phyloP scores from a whole-genome alignment of 2,797 vertebrate genomes.

The Manis javanica region DNA sequence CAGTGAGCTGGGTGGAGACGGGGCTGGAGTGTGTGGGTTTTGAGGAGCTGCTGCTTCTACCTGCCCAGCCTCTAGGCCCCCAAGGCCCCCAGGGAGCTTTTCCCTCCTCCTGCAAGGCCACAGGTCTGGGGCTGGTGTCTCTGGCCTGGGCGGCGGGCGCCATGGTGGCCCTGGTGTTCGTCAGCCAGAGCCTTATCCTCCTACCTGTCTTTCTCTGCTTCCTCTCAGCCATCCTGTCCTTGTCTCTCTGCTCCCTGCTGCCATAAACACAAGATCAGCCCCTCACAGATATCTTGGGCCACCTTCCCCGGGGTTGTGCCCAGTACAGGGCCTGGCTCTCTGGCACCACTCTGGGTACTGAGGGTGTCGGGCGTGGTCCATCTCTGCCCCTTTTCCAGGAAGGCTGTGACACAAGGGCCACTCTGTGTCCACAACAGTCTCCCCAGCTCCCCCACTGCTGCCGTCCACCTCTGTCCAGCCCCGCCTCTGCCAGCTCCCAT shows the following conservation, averaged over 20 bases:
- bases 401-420: background rate
- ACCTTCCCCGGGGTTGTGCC: background rate
- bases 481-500: background rate
- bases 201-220: conserved; percentile 87
- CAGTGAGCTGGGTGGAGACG: no score
- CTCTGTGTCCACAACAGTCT: background rate
- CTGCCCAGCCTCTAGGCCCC: background rate
- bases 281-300: conserved; percentile 84
- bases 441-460: no score
- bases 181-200: conserved; percentile 76
- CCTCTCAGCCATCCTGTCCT: conserved; percentile 72
- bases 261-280: conserved; percentile 86
- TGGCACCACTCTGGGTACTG: background rate
- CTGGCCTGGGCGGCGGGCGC: conserved; percentile 84
- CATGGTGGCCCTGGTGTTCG: conserved; percentile 84
- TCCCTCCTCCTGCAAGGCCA: conserved; percentile 83
- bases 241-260: conserved; percentile 83
- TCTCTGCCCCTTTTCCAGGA: background rate
- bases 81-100: background rate
- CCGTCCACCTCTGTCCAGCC: background rate
- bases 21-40: background rate
- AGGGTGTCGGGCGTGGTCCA: background rate
- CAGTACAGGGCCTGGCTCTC: background rate
- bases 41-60: background rate
- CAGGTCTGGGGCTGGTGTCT: conserved; percentile 87